Conservation (phyloP, 2,113 vertebrate genomes). For the Pangasianodon hypophthalmus region DNA sequence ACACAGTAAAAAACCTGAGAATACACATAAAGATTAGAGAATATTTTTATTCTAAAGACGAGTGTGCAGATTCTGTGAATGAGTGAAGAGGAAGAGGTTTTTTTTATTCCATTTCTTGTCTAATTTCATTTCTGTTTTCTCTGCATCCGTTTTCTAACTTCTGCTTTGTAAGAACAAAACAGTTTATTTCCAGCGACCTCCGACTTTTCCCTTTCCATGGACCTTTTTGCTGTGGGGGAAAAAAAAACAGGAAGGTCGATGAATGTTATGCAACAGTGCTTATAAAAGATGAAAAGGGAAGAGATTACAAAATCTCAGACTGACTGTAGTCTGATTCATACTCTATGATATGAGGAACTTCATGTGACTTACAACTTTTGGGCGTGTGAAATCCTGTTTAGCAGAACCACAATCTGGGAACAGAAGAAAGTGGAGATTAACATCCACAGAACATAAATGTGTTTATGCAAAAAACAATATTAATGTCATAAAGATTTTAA, state of each 20-base stretch:
- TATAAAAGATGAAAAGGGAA: background rate
- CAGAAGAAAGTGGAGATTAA: background rate
- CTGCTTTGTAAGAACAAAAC: background rate
- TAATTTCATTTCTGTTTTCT: background rate
- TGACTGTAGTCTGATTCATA: background rate
- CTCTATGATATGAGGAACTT: background rate
- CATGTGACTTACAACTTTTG: constrained; percentile 77
- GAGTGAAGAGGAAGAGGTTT: background rate
- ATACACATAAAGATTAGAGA: background rate
- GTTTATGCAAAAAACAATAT: no score
- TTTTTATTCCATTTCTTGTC: background rate
- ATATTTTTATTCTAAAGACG: background rate
- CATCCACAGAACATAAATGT: background rate
- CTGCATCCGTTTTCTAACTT: background rate
- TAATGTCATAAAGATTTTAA: no score
- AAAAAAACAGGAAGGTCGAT: background rate
- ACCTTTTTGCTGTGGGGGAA: constrained; percentile 70
- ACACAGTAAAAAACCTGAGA: background rate
- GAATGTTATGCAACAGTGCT: background rate
- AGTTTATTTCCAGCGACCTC: constrained; percentile 76
- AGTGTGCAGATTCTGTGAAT: background rate
- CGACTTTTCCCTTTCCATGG: constrained; percentile 78
- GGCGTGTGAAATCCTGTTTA: constrained; percentile 79
- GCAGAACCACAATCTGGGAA: constrained; percentile 74
- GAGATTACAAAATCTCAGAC: background rate